Conservation (phyloP, 2,113 vertebrate species). For the Synchiropus splendidus region DNA sequence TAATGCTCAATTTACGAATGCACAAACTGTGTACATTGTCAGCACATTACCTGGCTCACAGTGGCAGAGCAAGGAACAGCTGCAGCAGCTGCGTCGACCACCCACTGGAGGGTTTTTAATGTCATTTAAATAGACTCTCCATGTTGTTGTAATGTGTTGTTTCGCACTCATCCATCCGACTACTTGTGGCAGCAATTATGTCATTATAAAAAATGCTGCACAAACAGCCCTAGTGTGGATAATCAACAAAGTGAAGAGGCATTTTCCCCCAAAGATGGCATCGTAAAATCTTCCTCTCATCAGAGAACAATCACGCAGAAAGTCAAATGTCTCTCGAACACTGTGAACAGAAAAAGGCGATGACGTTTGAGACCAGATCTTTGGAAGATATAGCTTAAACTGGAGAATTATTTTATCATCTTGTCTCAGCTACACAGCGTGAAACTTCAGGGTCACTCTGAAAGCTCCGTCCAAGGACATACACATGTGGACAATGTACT, state of each 20-base stretch:
- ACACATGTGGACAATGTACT: no score
- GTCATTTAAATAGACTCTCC: slow-evolving; percentile 24
- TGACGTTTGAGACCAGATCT: no score
- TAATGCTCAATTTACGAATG: neutral
- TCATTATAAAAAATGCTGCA: slow-evolving; percentile 17
- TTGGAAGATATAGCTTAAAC: no score
- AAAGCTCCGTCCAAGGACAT: no score
- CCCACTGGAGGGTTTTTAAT: slow-evolving; percentile 25
- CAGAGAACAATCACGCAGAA: no score
- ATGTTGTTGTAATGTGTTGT: slow-evolving; percentile 17
- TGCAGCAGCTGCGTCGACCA: slow-evolving; percentile 15
- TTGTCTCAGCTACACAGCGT: no score
- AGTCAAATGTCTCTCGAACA: no score
- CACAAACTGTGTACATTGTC: neutral
- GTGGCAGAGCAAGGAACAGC: neutral
- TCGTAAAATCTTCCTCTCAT: no score
- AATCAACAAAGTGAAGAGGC: slow-evolving; percentile 7
- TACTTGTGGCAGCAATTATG: slow-evolving; percentile 22
- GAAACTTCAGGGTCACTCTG: no score
- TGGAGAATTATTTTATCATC: no score
- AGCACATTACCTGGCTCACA: neutral
- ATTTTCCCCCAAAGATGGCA: neutral
- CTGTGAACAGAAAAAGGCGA: neutral
- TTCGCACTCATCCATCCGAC: slow-evolving; percentile 17
- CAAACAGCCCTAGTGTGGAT: slow-evolving; percentile 8